phyloP scores from a whole-genome alignment of 2,113 vertebrate genomes.

The Helogale parvula region DNA sequence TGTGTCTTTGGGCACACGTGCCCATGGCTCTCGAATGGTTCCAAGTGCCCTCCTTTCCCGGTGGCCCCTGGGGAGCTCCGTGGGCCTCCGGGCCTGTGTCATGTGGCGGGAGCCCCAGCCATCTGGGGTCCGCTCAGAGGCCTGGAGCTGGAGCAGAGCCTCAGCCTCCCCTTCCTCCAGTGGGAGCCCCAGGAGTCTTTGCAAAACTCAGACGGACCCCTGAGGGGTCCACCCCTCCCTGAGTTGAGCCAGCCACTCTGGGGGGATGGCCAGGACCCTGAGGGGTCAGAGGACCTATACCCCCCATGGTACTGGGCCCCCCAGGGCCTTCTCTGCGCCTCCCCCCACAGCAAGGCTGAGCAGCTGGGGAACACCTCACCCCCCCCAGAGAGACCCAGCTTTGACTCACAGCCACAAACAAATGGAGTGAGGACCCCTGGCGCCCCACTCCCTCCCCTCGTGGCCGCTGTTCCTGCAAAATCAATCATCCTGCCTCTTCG shows the following conservation, averaged over 20 bases:
- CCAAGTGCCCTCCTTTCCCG: neutral
- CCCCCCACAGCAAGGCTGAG: neutral
- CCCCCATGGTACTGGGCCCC: neutral
- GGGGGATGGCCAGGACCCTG: neutral
- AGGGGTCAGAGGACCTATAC: neutral
- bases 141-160: neutral
- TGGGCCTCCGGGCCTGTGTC: neutral
- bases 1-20: rapidly evolving
- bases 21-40: neutral
- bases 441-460: neutral
- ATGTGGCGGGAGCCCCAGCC: neutral
- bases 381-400: conserved; percentile 36
- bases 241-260: neutral
- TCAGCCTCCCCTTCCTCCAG: neutral
- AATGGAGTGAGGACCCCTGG: conserved; percentile 60
- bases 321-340: neutral
- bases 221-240: neutral
- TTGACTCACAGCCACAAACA: conserved; percentile 56
- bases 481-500: conserved; percentile 60
- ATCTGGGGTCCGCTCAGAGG: neutral
- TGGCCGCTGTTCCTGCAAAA: conserved; percentile 69
- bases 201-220: neutral
- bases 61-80: neutral
- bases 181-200: rapidly evolving
- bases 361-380: conserved; percentile 5